Base-by-base conservation (phyloP, 1,140 invertebrate genomes). In the Teleopsis dalmanni region DNA sequence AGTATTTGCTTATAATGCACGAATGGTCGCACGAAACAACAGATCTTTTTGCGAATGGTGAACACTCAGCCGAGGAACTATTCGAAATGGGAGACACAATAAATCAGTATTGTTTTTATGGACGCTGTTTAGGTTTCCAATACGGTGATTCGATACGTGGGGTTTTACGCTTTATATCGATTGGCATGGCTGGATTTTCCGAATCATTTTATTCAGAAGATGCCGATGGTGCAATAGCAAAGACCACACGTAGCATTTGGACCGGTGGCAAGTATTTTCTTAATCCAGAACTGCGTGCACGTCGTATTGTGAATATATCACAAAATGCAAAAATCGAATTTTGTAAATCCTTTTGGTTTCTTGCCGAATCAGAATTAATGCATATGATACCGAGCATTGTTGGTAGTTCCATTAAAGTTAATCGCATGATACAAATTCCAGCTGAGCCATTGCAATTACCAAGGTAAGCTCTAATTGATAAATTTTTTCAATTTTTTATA, bases 31-130 rank as follows among this genome's bases (percentile, higher is more conserved):
- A 76, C 3, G 72, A 75, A 45, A 57, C 59, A 11, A 84, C 79
- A 1, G 79, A 80, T 60, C 70, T 91, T 19, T 90, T 88, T 57
- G 78, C 81, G 4, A 75, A 74, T 3, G 81, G 83, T 14, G 69
- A 77, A 10, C 81, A 87, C 54, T 80, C 80, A 8, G 78, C 84
- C 0, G 81, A 88, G 55, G 85, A 91, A 58, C 70, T 96, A 26
- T 79, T 96, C 29, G 74, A 78, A 13, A 77, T 85, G 57, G 81
- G 87, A 2, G 84, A 91, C 55, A 83, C 77, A 40, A 81, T 97
- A 27, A 91, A 93, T 75, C 89, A 92, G 68, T 90, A 91, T 73
- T 91, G 87, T 62, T 96, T 97, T 70, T 97, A 95, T 75, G 93
- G 93, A 18, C 77, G 92, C 58, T 88, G 87, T 70, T 73, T 96